Evolutionary conservation across 2,888 invertebrate genomes (phyloP), one percentile per base, ranked within the genome.

Genomic region (Phyllotreta striolata): DNA sequence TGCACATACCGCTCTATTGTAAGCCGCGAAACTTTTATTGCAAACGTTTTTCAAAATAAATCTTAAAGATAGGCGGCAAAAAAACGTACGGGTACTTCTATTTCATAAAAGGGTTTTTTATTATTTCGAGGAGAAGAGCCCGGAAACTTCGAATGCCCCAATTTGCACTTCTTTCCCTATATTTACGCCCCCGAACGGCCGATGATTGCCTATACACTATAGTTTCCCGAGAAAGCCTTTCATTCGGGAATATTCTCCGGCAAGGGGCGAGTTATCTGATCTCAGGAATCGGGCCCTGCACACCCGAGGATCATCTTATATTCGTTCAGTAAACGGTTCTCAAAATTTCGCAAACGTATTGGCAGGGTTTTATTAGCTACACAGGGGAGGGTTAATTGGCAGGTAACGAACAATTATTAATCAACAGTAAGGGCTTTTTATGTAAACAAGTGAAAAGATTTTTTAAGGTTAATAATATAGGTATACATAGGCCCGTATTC

Each of bases 201-300:
- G 24, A 62, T 62, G 52, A 56, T 62, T 57, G 52, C 56, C 43
- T 41, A 24, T 24, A 51, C 56, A 57, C 43, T 56, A 62, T 56
- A 51, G 62, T 47, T 55, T 62, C 41, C 41, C 55, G 55, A 62
- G 44, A 51, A 35, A 51, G 24, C 55, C 62, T 43, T 55, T 44
- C 37, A 57, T 56, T 49, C 52, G 39, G 12, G 51, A 47, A 37
- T 34, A 49, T 49, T 40, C 49, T 13, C 49, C 13, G 10, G 35
- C 49, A 38, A 51, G 52, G 62, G 62, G 62, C 38, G 57, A 43
- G 51, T 56, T 62, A 62, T 62, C 62, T 56, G 62, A 62, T 62
- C 44, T 37, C 9, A 51, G 38, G 47, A 56, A 51, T 24, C 51
- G 46, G 47, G 41, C 47, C 55, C 43, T 51, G 24, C 24, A 55